phyloP scores from a whole-genome alignment of 1,140 invertebrate species.

The Venustaconcha ellipsiformis region DNA sequence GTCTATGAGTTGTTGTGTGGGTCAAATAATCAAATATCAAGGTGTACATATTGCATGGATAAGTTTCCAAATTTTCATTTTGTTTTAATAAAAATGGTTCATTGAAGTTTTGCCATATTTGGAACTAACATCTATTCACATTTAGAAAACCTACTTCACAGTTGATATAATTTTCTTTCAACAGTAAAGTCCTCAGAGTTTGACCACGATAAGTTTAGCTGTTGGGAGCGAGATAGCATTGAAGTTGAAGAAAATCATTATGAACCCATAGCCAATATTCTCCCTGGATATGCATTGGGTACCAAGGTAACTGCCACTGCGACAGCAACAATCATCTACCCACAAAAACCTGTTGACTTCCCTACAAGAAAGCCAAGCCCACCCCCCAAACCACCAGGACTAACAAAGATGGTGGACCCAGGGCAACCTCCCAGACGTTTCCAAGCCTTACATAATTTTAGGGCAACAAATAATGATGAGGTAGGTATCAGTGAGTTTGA shows the following conservation, averaged over 20 bases:
- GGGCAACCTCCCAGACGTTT: constrained; percentile 71
- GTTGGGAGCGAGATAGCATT: too few species aligned
- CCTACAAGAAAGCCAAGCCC: constrained; percentile 34
- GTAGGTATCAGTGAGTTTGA: constrained; percentile 70
- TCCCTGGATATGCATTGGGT: constrained; percentile 3
- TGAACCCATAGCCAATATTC: constrained; percentile 38
- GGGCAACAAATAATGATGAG: constrained; percentile 97
- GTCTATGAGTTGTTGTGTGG: too few species aligned
- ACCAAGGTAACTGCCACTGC: constrained; percentile 34
- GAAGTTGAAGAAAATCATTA: constrained; percentile 46
- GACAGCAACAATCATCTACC: constrained; percentile 16
- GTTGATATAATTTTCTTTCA: background rate
- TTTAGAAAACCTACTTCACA: too few species aligned
- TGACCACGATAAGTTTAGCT: too few species aligned
- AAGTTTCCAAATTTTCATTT: constrained; percentile 4
- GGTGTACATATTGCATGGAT: too few species aligned
- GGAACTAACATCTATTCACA: background rate
- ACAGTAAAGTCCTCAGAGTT: too few species aligned
- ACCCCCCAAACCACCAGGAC: constrained; percentile 38
- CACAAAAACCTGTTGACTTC: background rate
- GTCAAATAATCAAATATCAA: too few species aligned
- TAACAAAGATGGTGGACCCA: constrained; percentile 50
- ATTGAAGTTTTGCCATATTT: constrained; percentile 24
- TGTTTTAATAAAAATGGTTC: constrained; percentile 10
- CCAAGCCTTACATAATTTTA: constrained; percentile 91